A percentile compares a stretch with the other conserved stretches of the same genome.
phyloP scores from a whole-genome alignment of 1,140 invertebrate genomes.

The Drosophila kurseongensis region DNA sequence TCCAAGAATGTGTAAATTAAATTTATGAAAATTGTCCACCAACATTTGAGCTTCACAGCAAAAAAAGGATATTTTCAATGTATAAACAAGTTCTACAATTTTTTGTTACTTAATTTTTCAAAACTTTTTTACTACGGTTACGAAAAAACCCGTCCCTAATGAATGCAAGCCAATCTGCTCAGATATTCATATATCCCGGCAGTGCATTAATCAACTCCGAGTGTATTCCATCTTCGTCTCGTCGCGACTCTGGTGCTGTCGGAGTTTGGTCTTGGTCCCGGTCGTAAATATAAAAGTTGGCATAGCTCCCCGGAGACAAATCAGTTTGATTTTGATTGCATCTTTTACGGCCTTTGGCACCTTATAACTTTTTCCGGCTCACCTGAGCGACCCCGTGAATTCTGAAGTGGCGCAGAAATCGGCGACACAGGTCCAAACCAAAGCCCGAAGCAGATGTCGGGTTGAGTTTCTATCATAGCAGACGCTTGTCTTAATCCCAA shows the following conservation, averaged over 20 bases:
- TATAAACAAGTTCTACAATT: background rate
- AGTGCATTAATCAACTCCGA: slow-evolving; percentile 23
- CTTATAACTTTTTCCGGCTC: slow-evolving; percentile 69
- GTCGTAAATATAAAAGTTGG: slow-evolving; percentile 81
- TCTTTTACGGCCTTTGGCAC: slow-evolving; percentile 80
- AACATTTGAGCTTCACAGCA: too few relatives aligned
- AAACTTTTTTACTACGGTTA: background rate
- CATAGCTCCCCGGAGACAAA: slow-evolving; percentile 77
- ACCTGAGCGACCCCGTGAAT: slow-evolving; percentile 25
- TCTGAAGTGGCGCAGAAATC: slow-evolving; percentile 14
- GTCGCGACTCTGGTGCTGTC: background rate
- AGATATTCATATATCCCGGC: slow-evolving; percentile 25
- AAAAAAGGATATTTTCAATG: too few relatives aligned
- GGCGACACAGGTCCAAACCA: slow-evolving; percentile 26
- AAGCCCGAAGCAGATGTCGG: slow-evolving; percentile 9
- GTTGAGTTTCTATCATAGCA: slow-evolving; percentile 26
- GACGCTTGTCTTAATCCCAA: slow-evolving; percentile 42
- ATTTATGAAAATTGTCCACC: too few relatives aligned
- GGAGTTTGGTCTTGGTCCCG: slow-evolving; percentile 11
- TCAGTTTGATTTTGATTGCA: slow-evolving; percentile 83
- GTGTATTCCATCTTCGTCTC: slow-evolving; percentile 43
- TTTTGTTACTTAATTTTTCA: background rate
- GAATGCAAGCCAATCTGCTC: slow-evolving; percentile 15
- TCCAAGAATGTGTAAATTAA: background rate
- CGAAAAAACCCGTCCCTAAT: background rate